phyloP scores from a whole-genome alignment of 2,113 vertebrate genomes.

The Pampusana beccarii region DNA sequence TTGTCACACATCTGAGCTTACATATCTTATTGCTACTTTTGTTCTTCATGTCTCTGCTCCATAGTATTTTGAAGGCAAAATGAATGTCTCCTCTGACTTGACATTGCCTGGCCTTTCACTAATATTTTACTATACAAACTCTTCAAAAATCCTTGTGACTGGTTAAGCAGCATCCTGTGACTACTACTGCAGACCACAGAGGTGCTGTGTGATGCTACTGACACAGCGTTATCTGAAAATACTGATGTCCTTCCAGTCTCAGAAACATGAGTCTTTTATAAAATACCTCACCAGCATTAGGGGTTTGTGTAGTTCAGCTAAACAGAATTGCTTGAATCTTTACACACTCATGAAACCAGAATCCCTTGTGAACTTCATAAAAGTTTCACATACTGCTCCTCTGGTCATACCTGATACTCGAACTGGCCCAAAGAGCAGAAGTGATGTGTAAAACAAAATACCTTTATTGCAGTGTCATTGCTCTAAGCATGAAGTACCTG shows the following conservation, averaged over 20 bases:
- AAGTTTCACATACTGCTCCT: neutral
- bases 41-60: neutral
- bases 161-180: neutral
- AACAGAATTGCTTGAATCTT: neutral
- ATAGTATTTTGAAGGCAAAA: neutral
- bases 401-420: neutral
- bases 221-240: neutral
- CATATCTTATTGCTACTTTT: neutral
- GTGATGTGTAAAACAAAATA: neutral
- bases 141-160: neutral
- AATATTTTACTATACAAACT: neutral
- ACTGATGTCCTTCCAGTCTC: neutral
- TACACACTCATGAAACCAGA: neutral
- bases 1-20: neutral
- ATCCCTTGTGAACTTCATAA: neutral
- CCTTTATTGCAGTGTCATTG: neutral
- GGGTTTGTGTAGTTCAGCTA: neutral
- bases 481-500: neutral
- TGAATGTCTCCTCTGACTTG: neutral
- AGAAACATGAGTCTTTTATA: neutral
- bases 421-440: neutral
- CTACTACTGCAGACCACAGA: neutral
- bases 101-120: neutral
- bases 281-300: neutral
- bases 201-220: neutral